These are phyloP conservation scores for Anolis sagrei DNA, from an alignment of 2,113 vertebrate genomes.

Conservation along the genomic window DNA sequence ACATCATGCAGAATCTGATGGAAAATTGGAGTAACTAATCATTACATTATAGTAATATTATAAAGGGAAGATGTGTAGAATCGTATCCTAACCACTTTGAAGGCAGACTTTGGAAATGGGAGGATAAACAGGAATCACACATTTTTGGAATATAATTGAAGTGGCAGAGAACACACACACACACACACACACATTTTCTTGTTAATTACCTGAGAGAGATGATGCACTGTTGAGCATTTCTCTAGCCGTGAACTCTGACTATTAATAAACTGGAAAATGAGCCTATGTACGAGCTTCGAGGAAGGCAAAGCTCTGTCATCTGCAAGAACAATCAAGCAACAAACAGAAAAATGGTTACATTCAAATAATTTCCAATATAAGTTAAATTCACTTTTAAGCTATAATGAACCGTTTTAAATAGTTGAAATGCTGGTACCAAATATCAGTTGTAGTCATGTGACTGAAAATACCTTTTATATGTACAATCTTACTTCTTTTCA, in stretches of 20 bases:
- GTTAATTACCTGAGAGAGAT: slow-evolving; percentile 76
- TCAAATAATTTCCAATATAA: neutral
- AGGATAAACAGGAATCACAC: neutral
- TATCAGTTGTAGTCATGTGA: neutral
- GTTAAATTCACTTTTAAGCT: too few species aligned
- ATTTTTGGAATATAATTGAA: neutral
- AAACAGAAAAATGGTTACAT: neutral
- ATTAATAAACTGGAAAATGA: slow-evolving; percentile 78
- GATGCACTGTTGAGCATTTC: slow-evolving; percentile 66
- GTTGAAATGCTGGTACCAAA: too few species aligned
- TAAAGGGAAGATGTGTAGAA: neutral
- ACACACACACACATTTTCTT: neutral
- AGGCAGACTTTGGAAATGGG: neutral
- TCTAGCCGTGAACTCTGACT: slow-evolving; percentile 71
- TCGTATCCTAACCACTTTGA: neutral
- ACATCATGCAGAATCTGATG: slow-evolving; percentile 78
- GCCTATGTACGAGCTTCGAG: slow-evolving; percentile 76
- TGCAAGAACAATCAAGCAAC: slow-evolving; percentile 45
- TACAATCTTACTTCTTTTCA: too few species aligned
- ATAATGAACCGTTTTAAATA: too few species aligned
- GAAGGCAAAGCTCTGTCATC: slow-evolving; percentile 76
- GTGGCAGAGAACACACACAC: too few species aligned
- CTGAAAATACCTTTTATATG: neutral
- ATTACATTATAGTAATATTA: accelerated
- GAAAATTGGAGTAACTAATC: slow-evolving; percentile 33